A percentile compares a stretch with the other conserved stretches of the same genome.
These are phyloP conservation scores for Tapirus terrestris DNA, from an alignment of 2,113 vertebrate species.

Conservation along the genomic window DNA sequence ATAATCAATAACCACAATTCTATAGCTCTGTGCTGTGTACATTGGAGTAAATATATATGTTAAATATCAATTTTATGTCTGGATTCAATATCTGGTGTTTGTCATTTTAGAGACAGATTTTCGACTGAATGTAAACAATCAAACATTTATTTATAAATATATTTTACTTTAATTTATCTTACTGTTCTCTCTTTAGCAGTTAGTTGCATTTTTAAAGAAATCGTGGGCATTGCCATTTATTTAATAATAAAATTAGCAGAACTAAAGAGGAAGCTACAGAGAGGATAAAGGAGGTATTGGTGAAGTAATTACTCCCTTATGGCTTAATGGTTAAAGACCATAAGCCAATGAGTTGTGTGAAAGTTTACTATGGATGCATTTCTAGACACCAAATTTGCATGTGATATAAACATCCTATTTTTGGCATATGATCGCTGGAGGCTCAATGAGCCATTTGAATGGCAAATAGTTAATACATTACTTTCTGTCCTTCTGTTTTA, in stretches of 20 bases:
- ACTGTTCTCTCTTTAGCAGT: neutral
- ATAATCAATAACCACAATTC: neutral
- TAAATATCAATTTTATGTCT: slow-evolving; percentile 14
- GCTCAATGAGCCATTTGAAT: slow-evolving; percentile 41
- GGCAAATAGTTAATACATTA: slow-evolving; percentile 6
- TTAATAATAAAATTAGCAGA: neutral
- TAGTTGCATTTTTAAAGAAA: slow-evolving; percentile 43
- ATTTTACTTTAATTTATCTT: neutral
- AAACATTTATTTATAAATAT: neutral
- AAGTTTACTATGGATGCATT: neutral
- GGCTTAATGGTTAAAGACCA: neutral
- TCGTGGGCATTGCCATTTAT: neutral
- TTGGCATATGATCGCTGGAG: neutral
- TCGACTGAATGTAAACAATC: neutral
- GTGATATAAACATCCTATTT: slow-evolving; percentile 28
- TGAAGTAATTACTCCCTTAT: neutral
- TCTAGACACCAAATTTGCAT: slow-evolving; percentile 28
- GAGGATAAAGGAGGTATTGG: neutral
- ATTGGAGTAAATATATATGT: neutral
- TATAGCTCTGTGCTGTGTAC: neutral
- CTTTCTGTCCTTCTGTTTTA: slow-evolving; percentile 26
- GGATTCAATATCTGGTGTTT: neutral
- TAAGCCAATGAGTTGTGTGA: neutral
- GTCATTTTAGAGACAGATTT: neutral
- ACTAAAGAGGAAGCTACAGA: neutral